Conservation (phyloP, 1,140 invertebrate species). For the Panagrolaimus sp. region DNA sequence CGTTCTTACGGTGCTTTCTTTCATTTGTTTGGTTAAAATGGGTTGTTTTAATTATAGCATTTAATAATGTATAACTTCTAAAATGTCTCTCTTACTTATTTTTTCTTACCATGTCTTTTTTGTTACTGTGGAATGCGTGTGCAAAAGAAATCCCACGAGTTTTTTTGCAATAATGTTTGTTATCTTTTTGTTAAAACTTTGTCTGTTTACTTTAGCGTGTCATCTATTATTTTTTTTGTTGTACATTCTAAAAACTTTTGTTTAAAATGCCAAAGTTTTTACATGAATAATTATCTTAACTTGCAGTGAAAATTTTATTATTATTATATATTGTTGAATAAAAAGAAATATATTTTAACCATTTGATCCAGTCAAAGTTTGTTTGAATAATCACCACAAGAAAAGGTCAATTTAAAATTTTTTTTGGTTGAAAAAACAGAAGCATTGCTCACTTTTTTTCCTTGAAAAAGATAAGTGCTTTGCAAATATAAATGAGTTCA, state of each 20-base stretch:
- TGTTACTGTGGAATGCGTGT: background rate
- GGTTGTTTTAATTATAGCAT: background rate
- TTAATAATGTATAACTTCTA: background rate
- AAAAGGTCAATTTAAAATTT: background rate
- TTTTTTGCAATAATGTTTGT: background rate
- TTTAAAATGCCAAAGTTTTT: background rate
- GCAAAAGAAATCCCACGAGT: background rate
- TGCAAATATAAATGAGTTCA: no score
- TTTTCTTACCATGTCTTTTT: background rate
- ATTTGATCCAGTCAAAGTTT: background rate
- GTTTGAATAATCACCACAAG: background rate
- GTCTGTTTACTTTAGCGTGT: background rate
- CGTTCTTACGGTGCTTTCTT: conserved; percentile 11
- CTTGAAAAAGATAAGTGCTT: no score
- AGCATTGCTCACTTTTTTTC: no score
- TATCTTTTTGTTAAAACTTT: background rate
- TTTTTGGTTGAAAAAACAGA: no score
- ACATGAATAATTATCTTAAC: background rate
- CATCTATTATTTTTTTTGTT: background rate
- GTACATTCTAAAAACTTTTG: background rate
- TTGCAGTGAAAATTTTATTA: background rate
- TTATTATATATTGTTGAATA: background rate
- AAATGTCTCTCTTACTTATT: background rate
- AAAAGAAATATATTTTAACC: background rate
- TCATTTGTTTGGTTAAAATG: conserved; percentile 6